These are phyloP conservation scores for Montifringilla adamsi DNA, from an alignment of 2,113 vertebrate species.

Conservation along the genomic window DNA sequence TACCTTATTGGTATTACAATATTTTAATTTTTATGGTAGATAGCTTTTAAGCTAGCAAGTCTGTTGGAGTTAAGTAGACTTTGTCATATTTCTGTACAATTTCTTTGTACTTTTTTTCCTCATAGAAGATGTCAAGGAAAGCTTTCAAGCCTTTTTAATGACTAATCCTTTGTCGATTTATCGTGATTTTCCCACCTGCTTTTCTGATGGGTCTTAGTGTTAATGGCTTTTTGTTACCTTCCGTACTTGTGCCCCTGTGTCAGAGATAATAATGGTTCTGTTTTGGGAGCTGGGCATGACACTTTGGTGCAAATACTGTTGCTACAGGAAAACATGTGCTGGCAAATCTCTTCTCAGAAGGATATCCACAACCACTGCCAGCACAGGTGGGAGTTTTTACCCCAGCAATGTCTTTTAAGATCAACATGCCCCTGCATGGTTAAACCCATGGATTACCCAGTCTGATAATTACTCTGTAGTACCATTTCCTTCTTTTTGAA, in stretches of 20 bases:
- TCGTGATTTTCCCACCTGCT: not conserved
- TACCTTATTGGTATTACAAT: not conserved
- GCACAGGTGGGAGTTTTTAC: not conserved
- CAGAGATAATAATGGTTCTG: not conserved
- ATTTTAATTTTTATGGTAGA: not conserved
- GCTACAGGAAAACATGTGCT: not conserved
- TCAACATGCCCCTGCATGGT: accelerated
- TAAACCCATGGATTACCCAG: not conserved
- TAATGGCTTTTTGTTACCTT: not conserved
- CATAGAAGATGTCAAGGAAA: not conserved
- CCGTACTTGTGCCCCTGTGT: not conserved
- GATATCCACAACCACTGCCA: not conserved
- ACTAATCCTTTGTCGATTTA: not conserved
- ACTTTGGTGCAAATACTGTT: not conserved
- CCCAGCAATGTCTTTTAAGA: not conserved
- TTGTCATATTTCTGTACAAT: not conserved
- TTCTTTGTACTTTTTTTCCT: not conserved
- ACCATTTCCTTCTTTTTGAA: not conserved
- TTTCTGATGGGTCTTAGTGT: not conserved
- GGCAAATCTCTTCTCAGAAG: not conserved
- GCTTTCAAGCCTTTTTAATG: not conserved
- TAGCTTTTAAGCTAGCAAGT: not conserved
- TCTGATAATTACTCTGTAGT: not conserved
- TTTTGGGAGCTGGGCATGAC: not conserved
- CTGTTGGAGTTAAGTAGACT: not conserved